Conservation (phyloP, 2,888 invertebrate genomes). For the Eumerus sabulonum region DNA sequence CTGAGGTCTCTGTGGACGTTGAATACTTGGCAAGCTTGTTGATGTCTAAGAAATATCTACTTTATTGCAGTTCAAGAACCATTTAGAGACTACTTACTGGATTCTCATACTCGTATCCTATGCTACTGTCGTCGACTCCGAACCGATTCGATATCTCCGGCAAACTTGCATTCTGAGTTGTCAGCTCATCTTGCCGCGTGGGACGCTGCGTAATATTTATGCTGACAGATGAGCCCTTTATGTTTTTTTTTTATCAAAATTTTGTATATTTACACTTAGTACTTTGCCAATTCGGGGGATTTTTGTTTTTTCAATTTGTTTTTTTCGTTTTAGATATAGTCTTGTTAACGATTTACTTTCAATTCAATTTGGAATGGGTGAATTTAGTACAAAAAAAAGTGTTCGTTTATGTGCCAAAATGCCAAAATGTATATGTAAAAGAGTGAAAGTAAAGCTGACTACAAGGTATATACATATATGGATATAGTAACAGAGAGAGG, state of each 20-base stretch:
- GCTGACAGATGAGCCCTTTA: constrained; percentile 66
- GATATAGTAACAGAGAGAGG: background rate
- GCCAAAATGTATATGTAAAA: constrained; percentile 22
- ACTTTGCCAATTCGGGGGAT: constrained; percentile 54
- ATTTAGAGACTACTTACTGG: constrained; percentile 35
- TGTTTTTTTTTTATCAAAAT: constrained; percentile 27
- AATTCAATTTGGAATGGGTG: background rate
- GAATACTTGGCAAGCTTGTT: constrained; percentile 18
- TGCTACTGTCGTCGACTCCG: constrained; percentile 19
- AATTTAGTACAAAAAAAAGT: constrained; percentile 16
- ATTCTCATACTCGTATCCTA: constrained; percentile 41
- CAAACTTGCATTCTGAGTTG: background rate
- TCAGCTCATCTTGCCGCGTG: constrained; percentile 46
- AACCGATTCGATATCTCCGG: constrained; percentile 54
- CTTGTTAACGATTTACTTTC: constrained; percentile 2
- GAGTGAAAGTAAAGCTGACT: constrained; percentile 27
- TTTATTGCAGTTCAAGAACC: background rate
- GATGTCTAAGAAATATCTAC: constrained; percentile 22
- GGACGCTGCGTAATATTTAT: constrained; percentile 67
- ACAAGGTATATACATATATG: constrained; percentile 10
- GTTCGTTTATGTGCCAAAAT: constrained; percentile 7
- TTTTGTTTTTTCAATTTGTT: constrained; percentile 22
- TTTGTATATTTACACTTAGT: constrained; percentile 41
- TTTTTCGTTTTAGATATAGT: background rate
- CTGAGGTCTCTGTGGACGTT: constrained; percentile 18